Conservation (phyloP, 2,113 vertebrate genomes). For the Sorex fumeus region DNA sequence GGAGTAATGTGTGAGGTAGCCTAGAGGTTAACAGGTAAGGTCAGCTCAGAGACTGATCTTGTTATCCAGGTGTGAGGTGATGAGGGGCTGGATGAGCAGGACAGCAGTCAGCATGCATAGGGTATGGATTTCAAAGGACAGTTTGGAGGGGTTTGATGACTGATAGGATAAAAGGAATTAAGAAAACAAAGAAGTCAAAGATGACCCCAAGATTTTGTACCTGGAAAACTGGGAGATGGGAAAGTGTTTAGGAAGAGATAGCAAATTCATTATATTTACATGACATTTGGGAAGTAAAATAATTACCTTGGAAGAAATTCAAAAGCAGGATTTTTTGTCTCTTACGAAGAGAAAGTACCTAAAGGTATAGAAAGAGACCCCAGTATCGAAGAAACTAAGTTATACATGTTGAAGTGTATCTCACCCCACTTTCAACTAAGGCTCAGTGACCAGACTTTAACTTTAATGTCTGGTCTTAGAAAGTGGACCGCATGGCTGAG, state of each 20-base stretch:
- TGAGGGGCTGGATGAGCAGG: background rate
- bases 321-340: background rate
- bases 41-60: background rate
- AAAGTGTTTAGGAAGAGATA: background rate
- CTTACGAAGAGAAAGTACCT: constrained; percentile 24
- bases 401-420: background rate
- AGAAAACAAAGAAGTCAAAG: constrained; percentile 31
- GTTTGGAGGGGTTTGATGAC: constrained; percentile 42
- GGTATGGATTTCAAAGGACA: constrained; percentile 50
- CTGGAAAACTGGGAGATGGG: background rate
- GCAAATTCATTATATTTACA: constrained; percentile 8
- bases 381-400: background rate
- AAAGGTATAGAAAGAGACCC: background rate
- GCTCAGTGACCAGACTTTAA: constrained; percentile 45
- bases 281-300: background rate
- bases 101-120: background rate
- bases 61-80: constrained; percentile 42
- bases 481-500: background rate
- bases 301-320: background rate
- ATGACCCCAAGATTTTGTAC: background rate
- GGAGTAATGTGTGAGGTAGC: background rate
- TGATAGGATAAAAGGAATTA: constrained; percentile 28
- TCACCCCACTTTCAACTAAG: background rate
- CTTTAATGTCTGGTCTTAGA: constrained; percentile 31
- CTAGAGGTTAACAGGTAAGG: background rate